Base-by-base conservation (phyloP, 1,140 invertebrate species). In the Drosophila bifasciata region DNA sequence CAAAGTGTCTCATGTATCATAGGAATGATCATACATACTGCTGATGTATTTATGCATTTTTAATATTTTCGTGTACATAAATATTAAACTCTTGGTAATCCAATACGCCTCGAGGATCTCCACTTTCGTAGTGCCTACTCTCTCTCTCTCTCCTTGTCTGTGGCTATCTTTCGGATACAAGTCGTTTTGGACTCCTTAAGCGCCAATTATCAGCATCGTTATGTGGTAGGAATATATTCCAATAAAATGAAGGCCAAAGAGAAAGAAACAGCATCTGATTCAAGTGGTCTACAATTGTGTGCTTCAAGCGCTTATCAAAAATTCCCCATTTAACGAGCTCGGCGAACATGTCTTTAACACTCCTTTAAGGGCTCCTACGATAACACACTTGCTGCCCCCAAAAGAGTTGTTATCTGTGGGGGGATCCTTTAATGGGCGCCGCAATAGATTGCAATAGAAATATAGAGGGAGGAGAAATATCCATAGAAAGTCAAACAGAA, bases 41-140 rank as follows among this genome's bases (percentile, higher is more conserved):
- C 53, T 85, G 81, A 85, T 70, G 74, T 77, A 85, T 85, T 85
- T 85, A 85, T 85, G 81, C 63, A 77, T 81, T 86, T 85, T 85
- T 85, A 85, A 85, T 85, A 86, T 86, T 88, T 70, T 53, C 62
- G 49, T 52, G 48, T 45, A 67, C 50, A 61, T 76, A 61, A 57
- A 68, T 69, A 76, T 69, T 66, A 60, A 49, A 28, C 46, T 36
- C 11, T 36, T 53, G 52, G 62, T 80, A 76, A 85, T 70, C 43
- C 43, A 64, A 73, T 63, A 64, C 49, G 39, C 36, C 46, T 6
- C 40, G 63, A 60, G 62, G 11, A 36, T 36, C 32, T 36, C 60
- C 39, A 39, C 70, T 74, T 86, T 77, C 68, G 56, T 48, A 79
- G 70, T 63, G 77, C 13, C n/a, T n/a, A 6, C 3, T 4, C 23